Evolutionary conservation across 2,797 vertebrate genomes (phyloP).

Genomic region (Lagocephalus sceleratus): DNA sequence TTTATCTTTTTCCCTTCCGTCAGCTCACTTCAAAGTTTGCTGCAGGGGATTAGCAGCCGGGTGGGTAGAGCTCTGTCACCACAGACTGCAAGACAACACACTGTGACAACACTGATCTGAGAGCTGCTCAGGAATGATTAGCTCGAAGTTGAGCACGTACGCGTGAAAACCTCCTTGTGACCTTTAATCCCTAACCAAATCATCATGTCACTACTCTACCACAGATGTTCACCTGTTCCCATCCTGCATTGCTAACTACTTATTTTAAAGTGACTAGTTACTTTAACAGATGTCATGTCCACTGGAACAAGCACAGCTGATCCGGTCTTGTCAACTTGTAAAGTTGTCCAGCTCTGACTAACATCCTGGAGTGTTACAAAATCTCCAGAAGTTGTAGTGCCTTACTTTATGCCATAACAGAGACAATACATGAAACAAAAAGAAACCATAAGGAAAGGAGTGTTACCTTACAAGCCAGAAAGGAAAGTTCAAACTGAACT

Average conservation of each 20-base stretch:
- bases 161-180: constrained; percentile 58
- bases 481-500: no score
- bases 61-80: constrained; percentile 59
- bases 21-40: constrained; percentile 68
- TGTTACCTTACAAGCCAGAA: no score
- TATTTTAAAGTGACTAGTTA: constrained; percentile 66
- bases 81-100: constrained; percentile 57
- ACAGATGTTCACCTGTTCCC: constrained; percentile 17
- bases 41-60: constrained; percentile 66
- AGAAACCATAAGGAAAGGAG: no score
- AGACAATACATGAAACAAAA: not conserved
- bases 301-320: constrained; percentile 45
- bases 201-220: constrained; percentile 34
- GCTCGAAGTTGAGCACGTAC: constrained; percentile 50
- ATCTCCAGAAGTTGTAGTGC: not conserved
- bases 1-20: constrained; percentile 74
- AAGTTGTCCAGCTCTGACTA: constrained; percentile 11
- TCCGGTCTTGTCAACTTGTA: constrained; percentile 22
- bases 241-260: constrained; percentile 38
- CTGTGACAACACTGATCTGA: constrained; percentile 64
- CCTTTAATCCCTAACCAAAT: constrained; percentile 68
- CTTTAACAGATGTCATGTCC: constrained; percentile 54
- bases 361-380: constrained; percentile 2
- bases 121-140: constrained; percentile 62
- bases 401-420: not conserved